These are phyloP conservation scores for Chaetodon trifasciatus DNA, from an alignment of 2,797 vertebrate species.

Conservation along the genomic window DNA sequence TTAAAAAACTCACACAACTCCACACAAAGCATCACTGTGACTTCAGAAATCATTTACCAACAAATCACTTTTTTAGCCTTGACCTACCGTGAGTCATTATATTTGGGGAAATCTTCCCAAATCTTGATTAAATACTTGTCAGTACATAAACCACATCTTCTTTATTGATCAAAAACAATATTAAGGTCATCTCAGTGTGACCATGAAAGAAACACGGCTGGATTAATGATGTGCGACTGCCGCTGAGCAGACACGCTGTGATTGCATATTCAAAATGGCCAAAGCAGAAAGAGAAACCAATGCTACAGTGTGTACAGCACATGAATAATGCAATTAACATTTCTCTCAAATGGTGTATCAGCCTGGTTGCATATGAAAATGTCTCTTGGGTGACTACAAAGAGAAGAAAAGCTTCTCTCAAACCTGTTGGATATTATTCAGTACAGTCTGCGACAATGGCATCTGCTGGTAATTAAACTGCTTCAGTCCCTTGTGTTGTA, in stretches of 20 bases:
- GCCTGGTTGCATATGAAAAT: constrained; percentile 24
- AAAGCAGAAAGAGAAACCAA: constrained; percentile 17
- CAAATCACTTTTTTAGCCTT: not conserved
- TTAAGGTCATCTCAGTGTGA: constrained; percentile 1
- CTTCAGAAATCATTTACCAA: too few species aligned
- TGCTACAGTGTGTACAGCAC: constrained; percentile 1
- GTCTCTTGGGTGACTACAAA: constrained; percentile 32
- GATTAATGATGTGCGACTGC: not conserved
- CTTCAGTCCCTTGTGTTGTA: constrained; percentile 12
- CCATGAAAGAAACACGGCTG: not conserved
- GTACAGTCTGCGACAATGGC: constrained; percentile 20
- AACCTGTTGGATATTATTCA: constrained; percentile 30
- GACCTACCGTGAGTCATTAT: not conserved
- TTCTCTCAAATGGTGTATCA: constrained; percentile 16
- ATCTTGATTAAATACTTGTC: not conserved
- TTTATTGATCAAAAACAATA: not conserved
- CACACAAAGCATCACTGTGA: too few species aligned
- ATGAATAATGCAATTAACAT: constrained; percentile 37
- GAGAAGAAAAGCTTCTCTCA: constrained; percentile 34
- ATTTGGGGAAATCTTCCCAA: not conserved
- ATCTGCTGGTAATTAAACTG: constrained; percentile 3
- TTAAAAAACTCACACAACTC: too few species aligned
- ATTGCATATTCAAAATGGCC: constrained; percentile 16
- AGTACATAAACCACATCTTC: not conserved
- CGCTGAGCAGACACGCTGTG: not conserved